Percentiles rank a stretch among this genome's conserved stretches.
These are phyloP conservation scores for Orientallactaga bullata DNA, from an alignment of 2,113 vertebrate species.

Conservation along the genomic window DNA sequence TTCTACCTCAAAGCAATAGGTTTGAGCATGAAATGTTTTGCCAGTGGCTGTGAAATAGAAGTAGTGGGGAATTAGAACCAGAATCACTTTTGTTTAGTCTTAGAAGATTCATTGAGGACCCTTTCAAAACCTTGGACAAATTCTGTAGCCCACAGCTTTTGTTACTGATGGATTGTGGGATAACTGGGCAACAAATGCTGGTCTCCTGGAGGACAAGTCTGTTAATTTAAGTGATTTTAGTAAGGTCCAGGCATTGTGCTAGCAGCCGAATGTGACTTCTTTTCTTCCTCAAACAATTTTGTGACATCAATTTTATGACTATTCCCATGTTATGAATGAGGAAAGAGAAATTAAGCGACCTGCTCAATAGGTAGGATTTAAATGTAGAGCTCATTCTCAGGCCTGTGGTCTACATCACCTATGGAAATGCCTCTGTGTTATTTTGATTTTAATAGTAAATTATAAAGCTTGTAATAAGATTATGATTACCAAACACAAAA, in stretches of 20 bases:
- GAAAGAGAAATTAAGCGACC: neutral
- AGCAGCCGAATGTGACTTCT: neutral
- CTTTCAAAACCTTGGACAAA: neutral
- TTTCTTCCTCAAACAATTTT: neutral
- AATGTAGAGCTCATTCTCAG: neutral
- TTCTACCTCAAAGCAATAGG: neutral
- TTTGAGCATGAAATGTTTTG: neutral
- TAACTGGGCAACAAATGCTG: too few relatives aligned
- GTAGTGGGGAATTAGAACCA: neutral
- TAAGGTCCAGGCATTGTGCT: neutral
- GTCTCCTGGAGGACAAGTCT: neutral
- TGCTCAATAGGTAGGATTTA: neutral
- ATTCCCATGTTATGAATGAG: neutral
- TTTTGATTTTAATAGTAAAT: constrained; percentile 28
- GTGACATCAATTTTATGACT: neutral
- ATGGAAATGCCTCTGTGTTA: neutral
- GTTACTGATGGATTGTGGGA: neutral
- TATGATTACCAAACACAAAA: constrained; percentile 2
- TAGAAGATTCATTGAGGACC: neutral
- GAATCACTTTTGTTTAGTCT: neutral
- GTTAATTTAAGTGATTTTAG: neutral
- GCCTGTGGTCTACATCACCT: neutral
- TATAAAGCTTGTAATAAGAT: constrained; percentile 49
- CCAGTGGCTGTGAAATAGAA: neutral
- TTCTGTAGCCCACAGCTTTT: neutral